These are phyloP conservation scores for Forbesichthys papilliferus DNA, from an alignment of 2,113 vertebrate genomes.

Conservation along the genomic window DNA sequence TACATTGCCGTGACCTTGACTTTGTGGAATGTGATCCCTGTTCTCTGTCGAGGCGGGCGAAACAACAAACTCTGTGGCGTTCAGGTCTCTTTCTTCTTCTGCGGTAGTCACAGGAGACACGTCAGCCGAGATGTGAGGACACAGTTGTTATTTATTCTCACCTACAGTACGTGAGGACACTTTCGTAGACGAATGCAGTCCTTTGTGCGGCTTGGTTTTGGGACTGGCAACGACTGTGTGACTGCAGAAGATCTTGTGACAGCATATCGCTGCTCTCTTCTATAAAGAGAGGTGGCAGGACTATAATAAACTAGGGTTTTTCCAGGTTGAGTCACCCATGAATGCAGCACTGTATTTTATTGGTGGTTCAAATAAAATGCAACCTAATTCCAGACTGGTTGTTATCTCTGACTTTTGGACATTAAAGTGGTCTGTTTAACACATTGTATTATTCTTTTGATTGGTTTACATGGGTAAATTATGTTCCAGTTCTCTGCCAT, in stretches of 20 bases:
- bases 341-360: not conserved
- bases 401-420: not conserved
- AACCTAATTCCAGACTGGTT: not conserved
- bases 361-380: constrained; percentile 3
- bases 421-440: not conserved
- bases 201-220: not conserved
- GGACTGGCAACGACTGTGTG: constrained; percentile 18
- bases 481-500: too few species aligned
- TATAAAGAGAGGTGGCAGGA: constrained; percentile 19
- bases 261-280: constrained; percentile 4
- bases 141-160: too few species aligned
- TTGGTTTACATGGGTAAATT: too few species aligned
- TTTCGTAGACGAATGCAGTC: constrained; percentile 4
- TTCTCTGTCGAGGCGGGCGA: constrained; percentile 49
- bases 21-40: constrained; percentile 72
- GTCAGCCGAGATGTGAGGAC: too few species aligned
- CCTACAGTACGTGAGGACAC: too few species aligned
- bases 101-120: too few species aligned
- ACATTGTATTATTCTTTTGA: too few species aligned
- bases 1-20: constrained; percentile 69
- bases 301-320: not conserved
- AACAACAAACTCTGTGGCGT: constrained; percentile 20
- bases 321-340: too few species aligned
- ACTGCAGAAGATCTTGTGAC: constrained; percentile 28
- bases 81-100: constrained; percentile 9